These are phyloP conservation scores for Coturnix japonica DNA, from an alignment of 2,113 vertebrate species.

Conservation along the genomic window DNA sequence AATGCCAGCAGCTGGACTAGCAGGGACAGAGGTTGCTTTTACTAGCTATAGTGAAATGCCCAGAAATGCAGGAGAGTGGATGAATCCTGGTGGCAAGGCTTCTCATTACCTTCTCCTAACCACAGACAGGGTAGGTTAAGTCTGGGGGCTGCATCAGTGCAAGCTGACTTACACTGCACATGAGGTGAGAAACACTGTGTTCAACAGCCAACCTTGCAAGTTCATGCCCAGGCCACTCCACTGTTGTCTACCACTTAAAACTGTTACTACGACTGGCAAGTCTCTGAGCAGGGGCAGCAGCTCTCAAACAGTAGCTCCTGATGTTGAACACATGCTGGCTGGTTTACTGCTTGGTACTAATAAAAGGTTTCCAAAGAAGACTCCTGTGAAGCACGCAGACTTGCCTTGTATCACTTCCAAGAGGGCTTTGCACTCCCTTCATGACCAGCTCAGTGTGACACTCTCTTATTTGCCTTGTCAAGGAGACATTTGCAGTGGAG, in stretches of 20 bases:
- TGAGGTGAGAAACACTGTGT: neutral
- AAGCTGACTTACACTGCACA: neutral
- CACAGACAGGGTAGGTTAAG: neutral
- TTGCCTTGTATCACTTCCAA: slow-evolving; percentile 42
- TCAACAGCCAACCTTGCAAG: neutral
- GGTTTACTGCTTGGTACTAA: slow-evolving; percentile 49
- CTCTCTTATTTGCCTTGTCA: slow-evolving; percentile 42
- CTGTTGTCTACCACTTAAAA: neutral
- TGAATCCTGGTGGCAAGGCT: neutral
- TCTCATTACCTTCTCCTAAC: neutral
- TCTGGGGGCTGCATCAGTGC: neutral
- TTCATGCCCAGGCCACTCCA: neutral
- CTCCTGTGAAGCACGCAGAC: slow-evolving; percentile 29
- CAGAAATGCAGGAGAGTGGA: neutral
- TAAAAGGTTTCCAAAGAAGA: slow-evolving; percentile 65
- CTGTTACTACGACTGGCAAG: neutral
- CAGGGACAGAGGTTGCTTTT: neutral
- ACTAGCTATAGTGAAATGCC: neutral
- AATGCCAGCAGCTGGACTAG: neutral
- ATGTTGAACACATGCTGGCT: slow-evolving; percentile 45
- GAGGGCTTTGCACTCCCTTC: neutral
- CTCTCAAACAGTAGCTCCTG: neutral
- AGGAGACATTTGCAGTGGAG: neutral
- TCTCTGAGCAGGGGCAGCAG: neutral
- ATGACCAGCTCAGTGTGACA: neutral